Percentiles rank a stretch among this genome's conserved stretches.
These are phyloP conservation scores for Adineta ricciae DNA, from an alignment of 2,888 invertebrate species.

Conservation along the genomic window DNA sequence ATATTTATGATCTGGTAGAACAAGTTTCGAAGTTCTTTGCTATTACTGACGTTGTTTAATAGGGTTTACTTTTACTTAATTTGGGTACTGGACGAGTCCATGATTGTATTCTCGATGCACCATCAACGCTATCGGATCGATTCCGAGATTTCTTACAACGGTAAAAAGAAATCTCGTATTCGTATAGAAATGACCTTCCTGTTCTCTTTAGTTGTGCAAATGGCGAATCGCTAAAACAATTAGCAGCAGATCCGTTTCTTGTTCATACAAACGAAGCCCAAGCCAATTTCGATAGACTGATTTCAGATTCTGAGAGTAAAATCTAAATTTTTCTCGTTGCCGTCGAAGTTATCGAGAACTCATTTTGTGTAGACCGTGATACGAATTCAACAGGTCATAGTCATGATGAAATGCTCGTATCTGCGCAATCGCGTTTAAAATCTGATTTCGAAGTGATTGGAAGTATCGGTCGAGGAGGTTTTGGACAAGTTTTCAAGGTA, in stretches of 20 bases:
- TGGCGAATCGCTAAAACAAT: neutral
- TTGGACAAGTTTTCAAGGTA: slow-evolving; percentile 87
- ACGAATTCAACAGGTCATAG: neutral
- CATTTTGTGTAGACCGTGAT: neutral
- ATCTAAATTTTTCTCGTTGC: neutral
- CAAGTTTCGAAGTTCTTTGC: neutral
- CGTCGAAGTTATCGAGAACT: neutral
- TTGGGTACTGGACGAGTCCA: neutral
- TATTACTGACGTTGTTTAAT: neutral
- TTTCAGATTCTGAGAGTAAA: neutral
- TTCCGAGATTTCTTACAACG: neutral
- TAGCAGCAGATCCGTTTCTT: neutral
- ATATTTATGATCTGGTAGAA: neutral
- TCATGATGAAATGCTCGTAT: slow-evolving; percentile 28
- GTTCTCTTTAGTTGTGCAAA: neutral
- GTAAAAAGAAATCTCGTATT: neutral
- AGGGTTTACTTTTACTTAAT: neutral
- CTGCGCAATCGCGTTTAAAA: slow-evolving; percentile 61
- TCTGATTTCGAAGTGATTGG: slow-evolving; percentile 58
- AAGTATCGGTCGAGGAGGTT: slow-evolving; percentile 82
- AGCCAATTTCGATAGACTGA: neutral
- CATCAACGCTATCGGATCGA: neutral
- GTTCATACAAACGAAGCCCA: neutral
- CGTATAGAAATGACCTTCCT: neutral
- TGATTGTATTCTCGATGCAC: neutral